A percentile compares a stretch with the other conserved stretches of the same genome.
Evolutionary conservation across 2,113 vertebrate species (phyloP).

Genomic region (pig (Sus scrofa)): T2T-Sscrofa CM000818.6:88310501-88311000

Average conservation of each 20-base stretch:
- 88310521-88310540: neutral
- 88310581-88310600: neutral
- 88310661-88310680: neutral
- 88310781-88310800: neutral
- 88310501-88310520: constrained; percentile 32
- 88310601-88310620: neutral
- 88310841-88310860: neutral
- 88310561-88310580: neutral
- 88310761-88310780: neutral
- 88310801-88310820: neutral
- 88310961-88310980: neutral
- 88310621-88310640: neutral
- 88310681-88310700: neutral
- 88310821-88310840: neutral
- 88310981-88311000: neutral
- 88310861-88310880: neutral
- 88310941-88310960: neutral
- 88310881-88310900: neutral
- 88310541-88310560: neutral
- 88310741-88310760: neutral
- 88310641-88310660: neutral
- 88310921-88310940: neutral
- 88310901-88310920: neutral
- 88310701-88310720: neutral
- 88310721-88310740: neutral